Conservation (phyloP, 2,113 vertebrate species). For the Malurus cyaneus region DNA sequence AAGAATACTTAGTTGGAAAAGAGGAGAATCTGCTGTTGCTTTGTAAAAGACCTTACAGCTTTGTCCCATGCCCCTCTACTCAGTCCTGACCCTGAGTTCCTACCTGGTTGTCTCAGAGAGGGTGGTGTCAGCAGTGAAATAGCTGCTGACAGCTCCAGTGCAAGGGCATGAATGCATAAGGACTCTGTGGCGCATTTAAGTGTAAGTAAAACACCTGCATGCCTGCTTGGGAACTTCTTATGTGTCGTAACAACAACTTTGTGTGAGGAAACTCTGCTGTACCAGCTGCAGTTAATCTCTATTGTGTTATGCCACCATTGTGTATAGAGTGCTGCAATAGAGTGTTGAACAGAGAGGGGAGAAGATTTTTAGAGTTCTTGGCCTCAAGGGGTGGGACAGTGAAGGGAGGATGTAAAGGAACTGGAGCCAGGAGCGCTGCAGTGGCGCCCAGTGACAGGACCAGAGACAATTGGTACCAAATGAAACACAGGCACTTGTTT, state of each 20-base stretch:
- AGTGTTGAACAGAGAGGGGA: not conserved
- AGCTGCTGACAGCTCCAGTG: not conserved
- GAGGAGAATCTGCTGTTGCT: not conserved
- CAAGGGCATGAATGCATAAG: not conserved
- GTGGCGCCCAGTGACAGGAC: not conserved
- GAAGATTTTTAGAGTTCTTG: not conserved
- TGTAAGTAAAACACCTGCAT: not conserved
- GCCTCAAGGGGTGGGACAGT: no score
- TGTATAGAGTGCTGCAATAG: not conserved
- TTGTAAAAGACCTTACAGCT: not conserved
- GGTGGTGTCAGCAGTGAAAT: not conserved
- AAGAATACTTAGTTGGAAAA: not conserved
- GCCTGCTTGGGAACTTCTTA: not conserved
- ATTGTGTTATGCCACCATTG: not conserved
- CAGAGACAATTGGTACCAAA: not conserved
- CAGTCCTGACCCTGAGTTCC: not conserved
- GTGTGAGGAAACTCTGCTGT: not conserved
- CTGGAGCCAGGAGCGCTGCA: not conserved
- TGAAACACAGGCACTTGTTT: not conserved
- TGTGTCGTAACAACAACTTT: not conserved
- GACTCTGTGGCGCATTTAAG: not conserved
- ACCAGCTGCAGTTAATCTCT: not conserved
- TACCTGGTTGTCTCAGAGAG: not conserved
- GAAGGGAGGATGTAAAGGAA: not conserved
- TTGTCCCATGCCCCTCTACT: not conserved